A percentile compares a stretch with the other conserved stretches of the same genome.
These are phyloP conservation scores for Heteropelma amictum DNA, from an alignment of 2,888 invertebrate species.

Conservation along the genomic window DNA sequence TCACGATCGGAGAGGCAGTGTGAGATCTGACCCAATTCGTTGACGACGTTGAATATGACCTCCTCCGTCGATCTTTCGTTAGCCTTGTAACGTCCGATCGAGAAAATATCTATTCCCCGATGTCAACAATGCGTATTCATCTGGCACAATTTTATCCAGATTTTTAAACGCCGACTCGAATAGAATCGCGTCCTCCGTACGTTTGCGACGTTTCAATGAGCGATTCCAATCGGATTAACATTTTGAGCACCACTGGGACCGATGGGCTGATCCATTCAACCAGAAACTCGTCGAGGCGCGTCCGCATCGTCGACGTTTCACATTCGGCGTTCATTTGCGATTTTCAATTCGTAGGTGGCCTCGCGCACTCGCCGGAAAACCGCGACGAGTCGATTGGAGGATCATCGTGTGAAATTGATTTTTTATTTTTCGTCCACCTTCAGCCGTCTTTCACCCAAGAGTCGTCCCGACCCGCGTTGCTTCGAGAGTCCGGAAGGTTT, in stretches of 20 bases:
- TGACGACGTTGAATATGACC: conserved; percentile 46
- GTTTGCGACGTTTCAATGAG: conserved; percentile 1
- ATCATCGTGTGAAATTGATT: no score
- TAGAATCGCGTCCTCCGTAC: not conserved
- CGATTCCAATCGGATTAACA: conserved; percentile 13
- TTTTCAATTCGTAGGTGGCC: conserved; percentile 46
- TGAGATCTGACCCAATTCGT: conserved; percentile 53
- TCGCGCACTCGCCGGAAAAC: conserved; percentile 45
- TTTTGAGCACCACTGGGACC: conserved; percentile 54
- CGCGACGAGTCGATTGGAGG: no score
- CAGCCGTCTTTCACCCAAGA: not conserved
- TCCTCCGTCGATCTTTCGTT: conserved; percentile 26
- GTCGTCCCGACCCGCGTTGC: not conserved
- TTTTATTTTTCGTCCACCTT: not conserved
- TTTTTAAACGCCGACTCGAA: not conserved
- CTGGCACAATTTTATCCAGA: not conserved
- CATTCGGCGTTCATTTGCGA: conserved; percentile 54
- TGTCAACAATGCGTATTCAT: not conserved
- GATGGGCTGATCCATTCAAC: conserved; percentile 40
- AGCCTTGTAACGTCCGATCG: conserved; percentile 18
- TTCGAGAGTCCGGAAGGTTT: not conserved
- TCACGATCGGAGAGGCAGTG: conserved; percentile 19
- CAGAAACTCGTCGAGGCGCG: conserved; percentile 41
- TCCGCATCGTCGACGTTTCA: conserved; percentile 38
- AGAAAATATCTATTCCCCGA: not conserved